Evolutionary conservation across 2,888 invertebrate genomes (phyloP), one percentile per base, ranked within the genome.

Genomic region (Chrysolina americana): DNA sequence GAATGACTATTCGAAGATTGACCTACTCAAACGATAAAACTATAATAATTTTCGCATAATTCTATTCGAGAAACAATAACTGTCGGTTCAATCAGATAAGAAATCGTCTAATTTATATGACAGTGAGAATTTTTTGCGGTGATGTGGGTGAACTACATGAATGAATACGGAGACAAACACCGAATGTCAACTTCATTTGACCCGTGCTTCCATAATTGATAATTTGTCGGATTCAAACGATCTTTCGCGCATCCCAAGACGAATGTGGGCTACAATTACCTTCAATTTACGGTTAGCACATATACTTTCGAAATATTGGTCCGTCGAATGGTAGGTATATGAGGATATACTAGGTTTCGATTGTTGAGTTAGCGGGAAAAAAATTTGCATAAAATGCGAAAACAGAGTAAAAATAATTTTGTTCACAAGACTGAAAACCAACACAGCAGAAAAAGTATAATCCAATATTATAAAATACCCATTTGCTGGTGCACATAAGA

Each of bases 121-220:
- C 53, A 21, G 19, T 4, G 13, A 21, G 36, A 36, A 36, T 13
- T 19, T 53, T 53, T 53, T 53, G 11, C 21, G 21, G 53, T 19
- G 53, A 13, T 15, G 65, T 65, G 17, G 65, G 50, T 66, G 48
- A 23, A 48, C 19, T 19, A n/a, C n/a, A 66, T 50, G 50, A 66
- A 66, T 66, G 65, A 44, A 65, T 13, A 59, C 36, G 9, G 2
- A 59, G 59, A 59, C 36, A 72, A 56, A 68, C 62, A 47, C 47
- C 36, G 36, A 71, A 65, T 68, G 71, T 70, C 70, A 70, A 59
- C 56, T 64, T 47, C 56, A 71, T 53, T 77, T 75, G 77, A 77
- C 77, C 77, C 75, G 66, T 75, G 75, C 28, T 63, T 70, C 68
- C 53, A 66, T 70, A 70, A 73, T 73, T 19, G 68, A 66, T 76